Percentiles rank a stretch among this genome's conserved stretches.
Conservation (phyloP, 2,888 invertebrate genomes). For the Agonopterix heracliana region DNA sequence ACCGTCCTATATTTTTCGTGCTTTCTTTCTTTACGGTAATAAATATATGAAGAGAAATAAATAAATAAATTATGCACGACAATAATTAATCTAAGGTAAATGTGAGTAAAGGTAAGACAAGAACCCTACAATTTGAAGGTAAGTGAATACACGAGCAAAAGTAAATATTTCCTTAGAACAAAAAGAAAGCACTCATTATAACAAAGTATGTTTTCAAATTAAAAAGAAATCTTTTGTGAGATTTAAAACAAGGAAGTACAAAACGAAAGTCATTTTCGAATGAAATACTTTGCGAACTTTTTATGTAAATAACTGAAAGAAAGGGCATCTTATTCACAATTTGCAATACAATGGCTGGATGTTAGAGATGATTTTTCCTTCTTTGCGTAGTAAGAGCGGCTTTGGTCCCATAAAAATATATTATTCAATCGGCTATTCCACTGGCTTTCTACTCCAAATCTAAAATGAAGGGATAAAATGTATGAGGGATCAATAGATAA, state of each 20-base stretch:
- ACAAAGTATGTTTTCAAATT: conserved; percentile 10
- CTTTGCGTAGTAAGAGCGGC: conserved; percentile 65
- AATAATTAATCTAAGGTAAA: no score
- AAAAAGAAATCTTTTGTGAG: conserved; percentile 16
- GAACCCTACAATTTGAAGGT: no score
- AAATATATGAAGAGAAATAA: no score
- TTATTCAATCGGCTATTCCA: conserved; percentile 69
- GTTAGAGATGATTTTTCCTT: conserved; percentile 70
- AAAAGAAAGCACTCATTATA: no score
- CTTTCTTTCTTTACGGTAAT: no score
- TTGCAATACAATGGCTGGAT: conserved; percentile 70
- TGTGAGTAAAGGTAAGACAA: no score
- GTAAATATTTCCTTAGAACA: no score
- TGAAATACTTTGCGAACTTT: conserved; percentile 58
- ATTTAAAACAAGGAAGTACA: conserved; percentile 39
- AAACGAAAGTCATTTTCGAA: conserved; percentile 62
- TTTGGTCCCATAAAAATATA: conserved; percentile 68
- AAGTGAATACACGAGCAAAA: no score
- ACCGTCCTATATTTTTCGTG: no score
- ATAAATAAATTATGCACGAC: no score
- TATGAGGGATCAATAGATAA: conserved; percentile 51
- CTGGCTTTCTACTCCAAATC: conserved; percentile 55
- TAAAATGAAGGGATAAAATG: conserved; percentile 58
- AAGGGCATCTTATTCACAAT: conserved; percentile 66
- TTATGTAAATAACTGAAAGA: conserved; percentile 67